Percentiles rank a stretch among this genome's conserved stretches.
phyloP scores from a whole-genome alignment of 2,888 invertebrate species.

The Acleris laterana region DNA sequence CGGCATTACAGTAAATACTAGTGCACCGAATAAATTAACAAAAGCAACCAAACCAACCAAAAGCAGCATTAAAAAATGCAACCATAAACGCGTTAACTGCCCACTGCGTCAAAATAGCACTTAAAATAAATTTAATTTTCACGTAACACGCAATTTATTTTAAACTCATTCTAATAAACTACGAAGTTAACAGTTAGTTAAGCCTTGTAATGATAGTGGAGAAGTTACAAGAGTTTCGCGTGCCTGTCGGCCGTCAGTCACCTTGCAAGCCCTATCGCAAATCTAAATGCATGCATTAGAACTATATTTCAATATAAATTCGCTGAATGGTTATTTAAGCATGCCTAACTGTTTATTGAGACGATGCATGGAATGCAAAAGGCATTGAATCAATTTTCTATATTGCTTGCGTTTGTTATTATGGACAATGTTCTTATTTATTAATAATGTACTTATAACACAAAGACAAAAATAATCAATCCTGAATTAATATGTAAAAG shows the following conservation, averaged over 20 bases:
- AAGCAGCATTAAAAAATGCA: neutral
- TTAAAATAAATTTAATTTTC: neutral
- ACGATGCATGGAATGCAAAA: neutral
- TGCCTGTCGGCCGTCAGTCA: slow-evolving; percentile 19
- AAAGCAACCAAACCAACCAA: too few species aligned
- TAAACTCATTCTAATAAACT: slow-evolving; percentile 15
- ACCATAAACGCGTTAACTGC: slow-evolving; percentile 17
- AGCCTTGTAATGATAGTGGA: slow-evolving; percentile 17
- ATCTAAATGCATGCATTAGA: slow-evolving; percentile 33
- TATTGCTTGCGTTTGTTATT: too few species aligned
- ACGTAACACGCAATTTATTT: slow-evolving; percentile 17
- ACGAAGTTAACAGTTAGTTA: slow-evolving; percentile 23
- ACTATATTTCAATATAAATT: slow-evolving; percentile 21
- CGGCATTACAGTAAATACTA: too few species aligned
- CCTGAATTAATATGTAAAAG: too few species aligned
- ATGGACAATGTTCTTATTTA: too few species aligned
- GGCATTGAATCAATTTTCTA: neutral
- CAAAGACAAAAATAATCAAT: too few species aligned
- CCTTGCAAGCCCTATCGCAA: slow-evolving; percentile 21
- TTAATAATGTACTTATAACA: too few species aligned
- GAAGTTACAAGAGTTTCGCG: slow-evolving; percentile 28
- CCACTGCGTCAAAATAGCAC: neutral
- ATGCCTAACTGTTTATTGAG: slow-evolving; percentile 1
- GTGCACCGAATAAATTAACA: too few species aligned
- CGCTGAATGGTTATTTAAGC: slow-evolving; percentile 1